Evolutionary conservation across 2,888 invertebrate species (phyloP).

Genomic region (Gasteruption jaculator): DNA sequence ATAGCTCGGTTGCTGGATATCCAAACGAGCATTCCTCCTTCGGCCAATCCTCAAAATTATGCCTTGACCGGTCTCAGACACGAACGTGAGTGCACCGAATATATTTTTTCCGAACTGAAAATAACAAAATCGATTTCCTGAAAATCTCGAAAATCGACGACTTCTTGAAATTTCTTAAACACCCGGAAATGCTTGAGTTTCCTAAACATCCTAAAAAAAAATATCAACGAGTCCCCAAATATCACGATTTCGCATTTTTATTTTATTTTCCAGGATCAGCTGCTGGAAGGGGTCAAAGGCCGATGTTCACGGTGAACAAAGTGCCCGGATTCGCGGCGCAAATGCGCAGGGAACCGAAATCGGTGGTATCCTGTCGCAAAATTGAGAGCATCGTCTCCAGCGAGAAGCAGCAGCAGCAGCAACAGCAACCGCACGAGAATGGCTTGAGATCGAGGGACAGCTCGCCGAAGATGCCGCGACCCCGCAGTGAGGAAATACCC

Average conservation of each 20-base stretch:
- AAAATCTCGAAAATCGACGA: too few relatives aligned
- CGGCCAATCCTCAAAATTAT: conserved; percentile 47
- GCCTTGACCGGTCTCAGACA: conserved; percentile 40
- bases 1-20: conserved; percentile 90
- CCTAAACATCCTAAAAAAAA: too few relatives aligned
- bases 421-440: conserved; percentile 34
- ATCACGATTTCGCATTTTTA: conserved; percentile 1
- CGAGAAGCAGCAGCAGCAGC: conserved; percentile 29
- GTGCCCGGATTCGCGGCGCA: conserved; percentile 58
- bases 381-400: conserved; percentile 24
- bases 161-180: too few relatives aligned
- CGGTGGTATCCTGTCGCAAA: conserved; percentile 27
- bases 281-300: conserved; percentile 41
- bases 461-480: conserved; percentile 69
- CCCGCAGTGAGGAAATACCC: conserved; percentile 77
- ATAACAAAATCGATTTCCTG: too few relatives aligned
- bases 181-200: conserved; percentile 9
- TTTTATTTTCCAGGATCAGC: conserved; percentile 31
- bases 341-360: conserved; percentile 51
- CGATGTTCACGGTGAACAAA: conserved; percentile 47
- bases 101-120: conserved; percentile 20
- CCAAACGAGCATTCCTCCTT: conserved; percentile 53
- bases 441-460: conserved; percentile 64
- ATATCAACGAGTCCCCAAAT: conserved; percentile 15
- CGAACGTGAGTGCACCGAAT: conserved; percentile 38